These are phyloP conservation scores for Falco peregrinus DNA, from an alignment of 2,797 vertebrate genomes.

Conservation along the genomic window DNA sequence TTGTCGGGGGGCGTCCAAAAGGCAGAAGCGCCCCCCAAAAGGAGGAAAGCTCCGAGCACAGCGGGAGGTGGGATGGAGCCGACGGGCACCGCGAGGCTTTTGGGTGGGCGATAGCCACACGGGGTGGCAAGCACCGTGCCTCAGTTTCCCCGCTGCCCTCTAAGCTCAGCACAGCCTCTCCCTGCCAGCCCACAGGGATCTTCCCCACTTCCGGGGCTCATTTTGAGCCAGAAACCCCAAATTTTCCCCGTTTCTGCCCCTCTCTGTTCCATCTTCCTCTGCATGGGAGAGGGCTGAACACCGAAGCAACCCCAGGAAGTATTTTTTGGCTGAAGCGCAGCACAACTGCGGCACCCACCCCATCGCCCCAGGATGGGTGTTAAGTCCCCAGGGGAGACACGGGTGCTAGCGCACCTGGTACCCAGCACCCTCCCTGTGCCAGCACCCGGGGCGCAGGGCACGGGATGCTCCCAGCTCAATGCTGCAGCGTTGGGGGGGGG, in stretches of 20 bases:
- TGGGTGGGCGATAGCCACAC: fast-evolving
- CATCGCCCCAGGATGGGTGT: fast-evolving
- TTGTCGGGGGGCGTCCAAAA: background rate
- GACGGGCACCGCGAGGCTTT: fast-evolving
- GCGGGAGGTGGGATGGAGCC: background rate
- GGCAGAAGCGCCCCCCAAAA: background rate
- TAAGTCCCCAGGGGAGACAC: fast-evolving
- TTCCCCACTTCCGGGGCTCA: background rate
- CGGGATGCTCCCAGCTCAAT: background rate
- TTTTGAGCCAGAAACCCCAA: background rate
- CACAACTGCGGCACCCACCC: background rate
- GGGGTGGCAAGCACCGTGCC: fast-evolving
- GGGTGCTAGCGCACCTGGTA: background rate
- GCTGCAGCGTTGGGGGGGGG: background rate
- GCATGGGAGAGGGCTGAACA: fast-evolving
- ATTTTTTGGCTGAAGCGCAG: fast-evolving
- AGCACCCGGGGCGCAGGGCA: fast-evolving
- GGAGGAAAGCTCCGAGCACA: background rate
- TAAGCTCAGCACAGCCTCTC: fast-evolving
- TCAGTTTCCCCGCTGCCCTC: background rate
- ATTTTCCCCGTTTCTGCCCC: background rate
- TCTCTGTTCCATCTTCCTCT: background rate
- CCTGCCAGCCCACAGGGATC: background rate
- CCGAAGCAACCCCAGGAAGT: fast-evolving
- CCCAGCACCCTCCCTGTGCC: background rate